A percentile compares a stretch with the other conserved stretches of the same genome.
Evolutionary conservation across 2,888 invertebrate species (phyloP).

Genomic region (Prenolepis imparis): DNA sequence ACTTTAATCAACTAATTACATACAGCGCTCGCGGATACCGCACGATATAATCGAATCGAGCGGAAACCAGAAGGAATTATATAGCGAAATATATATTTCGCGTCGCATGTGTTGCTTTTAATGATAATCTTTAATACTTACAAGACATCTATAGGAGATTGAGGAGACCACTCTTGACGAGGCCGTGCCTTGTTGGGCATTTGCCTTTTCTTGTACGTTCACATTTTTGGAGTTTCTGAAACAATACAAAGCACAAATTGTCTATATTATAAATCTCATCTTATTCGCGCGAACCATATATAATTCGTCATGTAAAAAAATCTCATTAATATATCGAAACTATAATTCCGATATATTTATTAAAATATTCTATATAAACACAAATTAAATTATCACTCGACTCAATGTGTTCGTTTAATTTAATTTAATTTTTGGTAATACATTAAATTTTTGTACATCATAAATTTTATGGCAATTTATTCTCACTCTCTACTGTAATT

Average conservation of each 20-base stretch:
- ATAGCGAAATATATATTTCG: not conserved
- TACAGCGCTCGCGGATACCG: constrained; percentile 12
- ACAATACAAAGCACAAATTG: constrained; percentile 23
- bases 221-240: constrained; percentile 78
- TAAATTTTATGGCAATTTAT: not conserved
- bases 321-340: not conserved
- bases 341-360: not conserved
- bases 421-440: not conserved
- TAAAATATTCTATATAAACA: not conserved
- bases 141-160: constrained; percentile 84
- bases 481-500: no score
- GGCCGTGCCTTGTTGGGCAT: constrained; percentile 84
- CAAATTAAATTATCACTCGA: not conserved
- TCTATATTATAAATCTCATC: not conserved
- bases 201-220: constrained; percentile 76
- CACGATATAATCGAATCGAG: constrained; percentile 15
- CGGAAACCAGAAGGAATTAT: not conserved
- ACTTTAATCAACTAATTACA: constrained; percentile 79
- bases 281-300: not conserved
- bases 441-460: not conserved
- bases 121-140: constrained; percentile 74
- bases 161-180: constrained; percentile 84
- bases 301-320: not conserved
- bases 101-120: not conserved
- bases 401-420: no score